Evolutionary conservation across 2,113 vertebrate genomes (phyloP).

Genomic region (Motacilla alba): DNA sequence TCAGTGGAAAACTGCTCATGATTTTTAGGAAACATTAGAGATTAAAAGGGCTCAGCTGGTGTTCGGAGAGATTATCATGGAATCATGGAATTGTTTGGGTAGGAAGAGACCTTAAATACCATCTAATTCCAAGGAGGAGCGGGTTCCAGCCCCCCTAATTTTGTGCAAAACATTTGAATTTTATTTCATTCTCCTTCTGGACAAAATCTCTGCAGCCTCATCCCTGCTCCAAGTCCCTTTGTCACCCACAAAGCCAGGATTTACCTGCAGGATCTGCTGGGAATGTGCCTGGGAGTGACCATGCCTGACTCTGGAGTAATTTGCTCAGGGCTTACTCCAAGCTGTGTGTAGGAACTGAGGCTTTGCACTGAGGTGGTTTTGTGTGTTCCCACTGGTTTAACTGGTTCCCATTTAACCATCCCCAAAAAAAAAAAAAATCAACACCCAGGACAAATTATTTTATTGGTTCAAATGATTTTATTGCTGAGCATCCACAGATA

Average conservation of each 20-base stretch:
- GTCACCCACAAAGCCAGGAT: neutral
- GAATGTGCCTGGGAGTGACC: neutral
- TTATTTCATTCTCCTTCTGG: neutral
- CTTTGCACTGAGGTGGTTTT: neutral
- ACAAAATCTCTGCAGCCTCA: neutral
- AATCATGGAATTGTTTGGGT: neutral
- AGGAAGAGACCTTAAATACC: neutral
- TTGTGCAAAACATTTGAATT: neutral
- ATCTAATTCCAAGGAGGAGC: neutral
- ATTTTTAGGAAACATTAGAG: neutral
- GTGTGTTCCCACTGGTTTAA: neutral
- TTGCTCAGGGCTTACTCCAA: neutral
- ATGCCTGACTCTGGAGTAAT: neutral
- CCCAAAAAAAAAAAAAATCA: no score
- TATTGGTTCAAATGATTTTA: neutral
- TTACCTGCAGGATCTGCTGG: neutral
- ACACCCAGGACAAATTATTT: neutral
- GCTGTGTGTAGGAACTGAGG: accelerated
- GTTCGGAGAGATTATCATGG: accelerated
- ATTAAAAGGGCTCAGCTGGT: neutral
- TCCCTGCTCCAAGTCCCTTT: neutral
- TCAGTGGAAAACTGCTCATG: neutral
- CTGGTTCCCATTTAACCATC: neutral
- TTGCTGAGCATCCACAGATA: neutral
- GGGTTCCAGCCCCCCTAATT: neutral